Base-by-base conservation (phyloP, 2,797 vertebrate species). In the Sebastolobus alascanus region DNA sequence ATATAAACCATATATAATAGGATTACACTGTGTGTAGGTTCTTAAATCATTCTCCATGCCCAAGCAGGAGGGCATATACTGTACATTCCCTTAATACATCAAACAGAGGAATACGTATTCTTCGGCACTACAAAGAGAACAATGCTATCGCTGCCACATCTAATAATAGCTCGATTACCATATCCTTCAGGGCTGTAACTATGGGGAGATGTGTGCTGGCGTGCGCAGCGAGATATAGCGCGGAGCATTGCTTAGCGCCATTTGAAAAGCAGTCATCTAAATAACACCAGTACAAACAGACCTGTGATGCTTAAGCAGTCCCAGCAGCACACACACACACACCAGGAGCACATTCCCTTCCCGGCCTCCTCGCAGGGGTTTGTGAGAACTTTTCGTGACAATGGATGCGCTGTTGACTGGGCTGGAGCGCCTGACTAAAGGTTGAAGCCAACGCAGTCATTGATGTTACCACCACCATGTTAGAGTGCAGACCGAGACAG, bases 111-210 rank as follows among this genome's bases (percentile, higher is more conserved):
- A 87, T 87, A 87, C 88, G 88, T 87, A 87, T 93, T 92, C 81
- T 84, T 77, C 76, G 82, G 71, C 79, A 92, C 93, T 91, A 93
- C 93, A 91, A 94, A 93, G 91, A 88, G 89, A 93, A 91, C 86
- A 92, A 90, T 91, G 90, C 88, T 85, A 85, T 90, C 73, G 74
- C 86, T 90, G 83, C 85, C 79, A 74, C 85, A 86, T 92, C 92
- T 93, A 93, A 92, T 92, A 93, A 93, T 93, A 91, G 89, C 89
- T 85, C 82, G 77, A 90, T 93, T 92, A 93, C 80, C 89, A 93
- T 92, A 91, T 87, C 88, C 91, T 89, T 82, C 85, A 89, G 88
- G 80, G 88, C 89, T 90, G 80, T 79, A 84, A 91, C 89, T 90
- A 87, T 83, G 79, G 90, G 89, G 87, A 92, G 82, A 91, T 80